Conservation (phyloP, 2,797 vertebrate species). For the Zenarchopterus dispar region DNA sequence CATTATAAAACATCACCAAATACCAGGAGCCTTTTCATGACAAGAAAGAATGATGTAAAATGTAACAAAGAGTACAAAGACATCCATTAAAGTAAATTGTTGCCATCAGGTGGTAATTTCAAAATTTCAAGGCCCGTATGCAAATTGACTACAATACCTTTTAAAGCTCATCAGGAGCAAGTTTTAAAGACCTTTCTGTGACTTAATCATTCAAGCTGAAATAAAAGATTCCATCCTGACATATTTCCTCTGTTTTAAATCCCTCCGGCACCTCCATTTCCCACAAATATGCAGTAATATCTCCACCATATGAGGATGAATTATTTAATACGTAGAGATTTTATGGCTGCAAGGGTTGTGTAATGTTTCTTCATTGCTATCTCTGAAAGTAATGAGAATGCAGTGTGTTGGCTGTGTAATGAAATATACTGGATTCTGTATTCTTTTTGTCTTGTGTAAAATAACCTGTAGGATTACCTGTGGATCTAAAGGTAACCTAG, state of each 20-base stretch:
- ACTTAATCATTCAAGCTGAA: constrained; percentile 16
- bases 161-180: constrained; percentile 18
- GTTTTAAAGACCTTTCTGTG: constrained; percentile 15
- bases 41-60: constrained; percentile 5
- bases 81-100: constrained; percentile 20
- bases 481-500: too few species aligned
- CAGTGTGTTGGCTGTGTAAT: neutral
- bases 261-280: neutral
- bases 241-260: constrained; percentile 7
- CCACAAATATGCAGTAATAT: constrained; percentile 7
- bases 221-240: neutral
- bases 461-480: too few species aligned
- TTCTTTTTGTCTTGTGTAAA: too few species aligned
- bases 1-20: constrained; percentile 41
- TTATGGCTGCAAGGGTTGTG: constrained; percentile 1
- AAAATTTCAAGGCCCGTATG: constrained; percentile 20
- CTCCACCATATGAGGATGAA: neutral
- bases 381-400: constrained; percentile 3
- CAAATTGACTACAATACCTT: constrained; percentile 25
- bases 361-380: constrained; percentile 18
- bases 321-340: constrained; percentile 1
- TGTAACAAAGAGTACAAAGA: constrained; percentile 33
- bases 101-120: constrained; percentile 28
- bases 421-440: neutral
- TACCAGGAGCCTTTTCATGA: constrained; percentile 24